Evolutionary conservation across 2,888 invertebrate genomes (phyloP), one percentile per base, ranked within the genome.

Genomic region (Cotesia congregata): DNA sequence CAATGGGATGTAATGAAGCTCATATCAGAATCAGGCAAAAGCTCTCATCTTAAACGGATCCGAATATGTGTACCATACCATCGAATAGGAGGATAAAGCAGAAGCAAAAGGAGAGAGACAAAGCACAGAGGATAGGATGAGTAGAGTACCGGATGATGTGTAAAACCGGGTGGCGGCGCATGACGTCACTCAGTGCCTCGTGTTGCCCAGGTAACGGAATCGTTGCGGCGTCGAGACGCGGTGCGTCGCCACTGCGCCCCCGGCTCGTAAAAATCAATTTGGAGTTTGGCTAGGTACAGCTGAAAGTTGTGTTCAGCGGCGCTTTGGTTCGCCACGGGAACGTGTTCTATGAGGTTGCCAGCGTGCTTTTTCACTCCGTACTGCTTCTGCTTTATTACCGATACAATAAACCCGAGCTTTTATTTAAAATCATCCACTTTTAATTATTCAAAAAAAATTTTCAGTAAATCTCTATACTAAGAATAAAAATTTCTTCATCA

Each of bases 221-320:
- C 80, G 86, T 83, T 85, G 81, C 82, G 81, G 80, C 82, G 86
- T 83, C 82, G 84, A 84, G 84, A 86, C 86, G 85, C 85, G 83
- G 83, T 77, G 86, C 85, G 88, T 86, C 88, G 87, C 87, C 87
- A 87, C 87, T 83, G 83, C 81, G 83, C 84, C 81, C 71, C 82
- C 86, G 50, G 50, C 50, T 50, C 50, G 88, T 88, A 89, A 89
- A 89, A 89, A 89, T 89, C 89, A 89, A 89, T 89, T 89, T 89
- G 86, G 85, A 86, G 86, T 85, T 86, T 85, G 86, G 74, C 85
- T 85, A 86, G 86, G 87, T 83, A 80, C 41, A 81, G 77, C 79
- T 75, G 74, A 72, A 77, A 72, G 77, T 77, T 80, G 74, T 77
- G 72, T 68, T 30, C 30, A 30, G 30, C 30, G 69, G 39, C 67